Percentiles rank a stretch among this genome's conserved stretches.
Evolutionary conservation across 1,140 invertebrate genomes (phyloP).

Genomic region (Bacillus rossius): DNA sequence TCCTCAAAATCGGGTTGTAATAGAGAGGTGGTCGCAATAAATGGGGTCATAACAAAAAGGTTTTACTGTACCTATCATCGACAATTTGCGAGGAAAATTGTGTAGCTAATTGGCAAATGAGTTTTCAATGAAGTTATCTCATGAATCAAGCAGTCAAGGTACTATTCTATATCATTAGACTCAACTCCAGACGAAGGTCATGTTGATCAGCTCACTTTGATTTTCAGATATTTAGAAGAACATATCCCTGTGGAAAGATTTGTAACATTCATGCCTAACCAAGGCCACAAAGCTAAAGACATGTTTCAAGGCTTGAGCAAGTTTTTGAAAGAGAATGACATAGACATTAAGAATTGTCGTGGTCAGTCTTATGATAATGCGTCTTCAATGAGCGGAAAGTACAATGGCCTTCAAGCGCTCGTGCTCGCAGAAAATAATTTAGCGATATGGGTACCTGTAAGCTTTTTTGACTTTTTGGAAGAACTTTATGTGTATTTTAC

Average conservation of each 20-base stretch:
- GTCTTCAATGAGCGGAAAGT: slow-evolving; percentile 19
- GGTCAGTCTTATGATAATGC: slow-evolving; percentile 18
- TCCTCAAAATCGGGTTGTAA: no score
- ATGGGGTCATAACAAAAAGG: no score
- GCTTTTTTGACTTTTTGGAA: slow-evolving; percentile 27
- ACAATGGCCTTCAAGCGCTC: slow-evolving; percentile 20
- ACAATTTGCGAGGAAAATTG: no score
- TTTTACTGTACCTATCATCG: no score
- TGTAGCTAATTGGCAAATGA: neutral
- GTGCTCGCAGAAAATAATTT: slow-evolving; percentile 21
- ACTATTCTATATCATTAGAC: no score
- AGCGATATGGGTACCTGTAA: slow-evolving; percentile 19
- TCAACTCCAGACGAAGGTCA: no score
- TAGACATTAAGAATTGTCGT: slow-evolving; percentile 21
- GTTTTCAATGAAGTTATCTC: slow-evolving; percentile 12
- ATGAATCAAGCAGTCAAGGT: no score
- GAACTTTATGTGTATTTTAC: slow-evolving; percentile 26
- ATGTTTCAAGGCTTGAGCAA: slow-evolving; percentile 7
- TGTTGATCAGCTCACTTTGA: no score
- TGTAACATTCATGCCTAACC: slow-evolving; percentile 23
- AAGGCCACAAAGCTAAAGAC: slow-evolving; percentile 19
- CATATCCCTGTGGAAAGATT: slow-evolving; percentile 26
- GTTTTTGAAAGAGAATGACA: slow-evolving; percentile 9
- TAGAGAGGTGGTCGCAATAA: no score
- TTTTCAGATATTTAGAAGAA: slow-evolving; percentile 11